Percentiles rank a stretch among this genome's conserved stretches.
These are phyloP conservation scores for Betta splendens DNA, from an alignment of 2,797 vertebrate genomes.

Conservation along the genomic window DNA sequence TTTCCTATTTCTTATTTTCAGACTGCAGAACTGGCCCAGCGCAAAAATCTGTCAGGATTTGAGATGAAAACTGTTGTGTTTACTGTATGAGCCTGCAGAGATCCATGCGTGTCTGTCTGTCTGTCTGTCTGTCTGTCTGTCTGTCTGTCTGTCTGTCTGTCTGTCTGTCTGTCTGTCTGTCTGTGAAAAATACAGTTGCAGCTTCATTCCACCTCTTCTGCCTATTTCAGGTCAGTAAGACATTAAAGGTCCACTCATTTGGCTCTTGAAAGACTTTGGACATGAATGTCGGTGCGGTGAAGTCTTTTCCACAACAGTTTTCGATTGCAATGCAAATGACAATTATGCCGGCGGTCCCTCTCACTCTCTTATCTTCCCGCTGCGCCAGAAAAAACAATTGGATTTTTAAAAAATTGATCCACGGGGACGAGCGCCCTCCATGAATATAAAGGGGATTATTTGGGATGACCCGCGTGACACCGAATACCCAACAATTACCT, in stretches of 20 bases:
- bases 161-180: conserved; percentile 19
- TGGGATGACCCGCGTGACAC: conserved; percentile 63
- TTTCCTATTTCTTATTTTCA: conserved; percentile 71
- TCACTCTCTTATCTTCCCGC: conserved; percentile 64
- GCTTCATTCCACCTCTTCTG: conserved; percentile 44
- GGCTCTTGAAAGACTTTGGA: conserved; percentile 54
- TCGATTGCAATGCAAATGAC: conserved; percentile 68
- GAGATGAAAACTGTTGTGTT: conserved; percentile 62
- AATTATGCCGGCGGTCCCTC: conserved; percentile 62
- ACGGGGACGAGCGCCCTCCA: conserved; percentile 48
- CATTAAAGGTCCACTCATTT: conserved; percentile 54
- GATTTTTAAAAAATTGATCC: conserved; percentile 64
- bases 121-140: conserved; percentile 18
- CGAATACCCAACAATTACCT: conserved; percentile 60
- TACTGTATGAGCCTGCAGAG: conserved; percentile 45
- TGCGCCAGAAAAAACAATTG: conserved; percentile 60
- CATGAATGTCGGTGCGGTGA: conserved; percentile 43
- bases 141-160: conserved; percentile 19
- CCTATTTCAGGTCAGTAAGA: conserved; percentile 38
- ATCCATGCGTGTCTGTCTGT: conserved; percentile 13
- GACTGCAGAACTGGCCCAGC: conserved; percentile 43
- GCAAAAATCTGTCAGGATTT: conserved; percentile 60
- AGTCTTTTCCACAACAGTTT: conserved; percentile 54
- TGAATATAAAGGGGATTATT: conserved; percentile 72
- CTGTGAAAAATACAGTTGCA: conserved; percentile 24